Percentiles rank a stretch among this genome's conserved stretches.
phyloP scores from a whole-genome alignment of 2,113 vertebrate genomes.

The Bufo bufo region DNA sequence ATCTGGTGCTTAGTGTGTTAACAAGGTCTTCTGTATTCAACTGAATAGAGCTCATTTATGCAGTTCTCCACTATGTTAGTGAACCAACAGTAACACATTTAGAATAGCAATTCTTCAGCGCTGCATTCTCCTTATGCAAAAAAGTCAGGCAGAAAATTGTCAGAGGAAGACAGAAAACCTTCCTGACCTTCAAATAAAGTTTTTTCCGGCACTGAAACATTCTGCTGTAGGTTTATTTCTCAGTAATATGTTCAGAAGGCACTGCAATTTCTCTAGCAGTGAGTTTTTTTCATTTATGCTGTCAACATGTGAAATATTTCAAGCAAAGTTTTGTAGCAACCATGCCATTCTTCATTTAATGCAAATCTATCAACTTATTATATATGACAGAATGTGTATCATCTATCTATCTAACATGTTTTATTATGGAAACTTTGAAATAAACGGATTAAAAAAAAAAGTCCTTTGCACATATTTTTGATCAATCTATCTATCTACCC shows the following conservation, averaged over 20 bases:
- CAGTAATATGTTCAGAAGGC: slow-evolving; percentile 8
- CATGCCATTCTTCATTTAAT: too few species aligned
- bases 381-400: too few species aligned
- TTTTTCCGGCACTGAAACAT: slow-evolving; percentile 8
- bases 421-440: too few species aligned
- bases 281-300: too few species aligned
- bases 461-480: too few species aligned
- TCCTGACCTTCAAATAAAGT: slow-evolving; percentile 38
- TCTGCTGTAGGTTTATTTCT: slow-evolving; percentile 2
- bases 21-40: neutral
- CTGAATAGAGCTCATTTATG: neutral
- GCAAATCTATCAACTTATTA: too few species aligned
- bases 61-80: neutral
- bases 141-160: slow-evolving; percentile 21
- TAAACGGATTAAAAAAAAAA: too few species aligned
- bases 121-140: neutral
- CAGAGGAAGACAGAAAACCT: slow-evolving; percentile 25
- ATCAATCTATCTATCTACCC: too few species aligned
- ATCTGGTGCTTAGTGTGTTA: neutral
- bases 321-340: too few species aligned
- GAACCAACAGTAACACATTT: slow-evolving; percentile 1
- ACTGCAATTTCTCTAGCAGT: too few species aligned
- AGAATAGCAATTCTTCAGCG: neutral
- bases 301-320: too few species aligned
- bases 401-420: too few species aligned